Evolutionary conservation across 2,113 vertebrate genomes (phyloP).

Genomic region (Lophotis ruficrista): DNA sequence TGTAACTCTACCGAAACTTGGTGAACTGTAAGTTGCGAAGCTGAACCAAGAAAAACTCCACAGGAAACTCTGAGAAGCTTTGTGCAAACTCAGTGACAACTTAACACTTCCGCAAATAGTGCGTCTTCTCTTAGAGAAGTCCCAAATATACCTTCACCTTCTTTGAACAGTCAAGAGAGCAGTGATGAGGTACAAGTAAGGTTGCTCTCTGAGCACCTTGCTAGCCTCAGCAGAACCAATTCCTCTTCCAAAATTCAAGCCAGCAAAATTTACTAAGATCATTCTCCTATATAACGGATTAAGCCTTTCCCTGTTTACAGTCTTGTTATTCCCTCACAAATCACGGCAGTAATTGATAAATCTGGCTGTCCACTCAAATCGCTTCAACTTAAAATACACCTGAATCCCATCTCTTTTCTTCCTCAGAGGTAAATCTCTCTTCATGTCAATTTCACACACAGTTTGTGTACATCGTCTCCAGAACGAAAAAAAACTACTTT

Average conservation of each 20-base stretch:
- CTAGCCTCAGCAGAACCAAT: background rate
- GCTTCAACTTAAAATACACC: background rate
- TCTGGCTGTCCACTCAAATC: background rate
- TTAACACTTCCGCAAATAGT: rapidly evolving
- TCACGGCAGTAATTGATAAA: rapidly evolving
- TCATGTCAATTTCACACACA: rapidly evolving
- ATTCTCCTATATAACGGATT: background rate
- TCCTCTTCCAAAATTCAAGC: background rate
- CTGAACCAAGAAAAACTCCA: background rate
- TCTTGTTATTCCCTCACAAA: background rate
- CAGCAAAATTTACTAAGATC: background rate
- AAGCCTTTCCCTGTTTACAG: background rate
- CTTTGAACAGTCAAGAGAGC: background rate
- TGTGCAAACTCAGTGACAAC: background rate
- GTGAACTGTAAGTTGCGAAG: background rate
- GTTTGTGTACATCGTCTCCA: background rate
- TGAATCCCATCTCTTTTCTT: background rate
- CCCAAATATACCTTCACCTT: background rate
- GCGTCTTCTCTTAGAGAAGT: background rate
- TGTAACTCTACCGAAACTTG: background rate
- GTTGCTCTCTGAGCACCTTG: background rate
- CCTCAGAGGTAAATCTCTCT: background rate
- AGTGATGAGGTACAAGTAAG: background rate
- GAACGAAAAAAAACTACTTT: background rate
- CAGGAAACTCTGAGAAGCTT: background rate